Conservation (phyloP, 2,888 invertebrate species). For the Chalcosyrphus nemorum region DNA sequence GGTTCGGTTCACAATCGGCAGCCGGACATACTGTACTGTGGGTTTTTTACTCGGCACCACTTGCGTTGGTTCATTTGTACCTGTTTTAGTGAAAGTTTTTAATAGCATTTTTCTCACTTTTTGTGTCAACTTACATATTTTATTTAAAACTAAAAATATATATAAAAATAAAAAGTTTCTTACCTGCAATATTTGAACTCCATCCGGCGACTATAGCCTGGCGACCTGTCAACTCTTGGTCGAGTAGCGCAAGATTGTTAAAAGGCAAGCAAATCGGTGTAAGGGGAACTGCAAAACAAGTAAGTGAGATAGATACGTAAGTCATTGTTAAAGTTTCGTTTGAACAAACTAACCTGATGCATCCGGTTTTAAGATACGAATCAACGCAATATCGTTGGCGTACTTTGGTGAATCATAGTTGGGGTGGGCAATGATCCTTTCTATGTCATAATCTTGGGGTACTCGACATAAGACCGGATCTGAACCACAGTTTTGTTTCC, state of each 20-base stretch:
- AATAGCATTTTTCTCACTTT: neutral
- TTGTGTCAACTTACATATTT: neutral
- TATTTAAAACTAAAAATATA: too few species aligned
- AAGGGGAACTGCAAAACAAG: slow-evolving; percentile 76
- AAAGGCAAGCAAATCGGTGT: slow-evolving; percentile 84
- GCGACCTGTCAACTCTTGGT: slow-evolving; percentile 81
- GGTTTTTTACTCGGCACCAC: slow-evolving; percentile 54
- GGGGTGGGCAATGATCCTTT: slow-evolving; percentile 83
- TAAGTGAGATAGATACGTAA: slow-evolving; percentile 15
- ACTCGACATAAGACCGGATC: slow-evolving; percentile 80
- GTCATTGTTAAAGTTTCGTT: neutral
- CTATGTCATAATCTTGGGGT: slow-evolving; percentile 83
- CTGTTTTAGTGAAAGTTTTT: slow-evolving; percentile 14
- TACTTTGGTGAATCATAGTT: slow-evolving; percentile 82
- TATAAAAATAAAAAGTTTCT: slow-evolving; percentile 67
- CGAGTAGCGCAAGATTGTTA: slow-evolving; percentile 75
- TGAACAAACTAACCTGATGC: slow-evolving; percentile 69
- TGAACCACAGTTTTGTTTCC: slow-evolving; percentile 82
- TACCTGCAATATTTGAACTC: slow-evolving; percentile 87
- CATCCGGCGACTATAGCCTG: slow-evolving; percentile 88
- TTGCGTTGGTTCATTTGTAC: slow-evolving; percentile 33
- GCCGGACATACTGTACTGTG: slow-evolving; percentile 81
- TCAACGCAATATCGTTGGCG: slow-evolving; percentile 85
- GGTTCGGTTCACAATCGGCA: slow-evolving; percentile 82
- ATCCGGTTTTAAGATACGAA: slow-evolving; percentile 82